Conservation (phyloP, 2,888 invertebrate genomes). For the Harpalus rufipes region DNA sequence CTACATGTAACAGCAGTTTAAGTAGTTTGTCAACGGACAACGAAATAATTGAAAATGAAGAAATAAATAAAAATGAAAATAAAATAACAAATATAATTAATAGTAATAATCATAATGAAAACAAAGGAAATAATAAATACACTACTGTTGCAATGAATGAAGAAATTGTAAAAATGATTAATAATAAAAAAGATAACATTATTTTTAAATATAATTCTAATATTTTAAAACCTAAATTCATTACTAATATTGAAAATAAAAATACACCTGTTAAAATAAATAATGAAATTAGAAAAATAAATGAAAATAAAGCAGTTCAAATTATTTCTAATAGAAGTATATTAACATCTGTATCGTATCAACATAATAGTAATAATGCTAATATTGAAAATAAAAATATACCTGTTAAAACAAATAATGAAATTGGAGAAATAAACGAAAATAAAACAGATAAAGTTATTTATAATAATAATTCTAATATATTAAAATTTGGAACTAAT, state of each 20-base stretch:
- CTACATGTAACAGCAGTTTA: slow-evolving; percentile 8
- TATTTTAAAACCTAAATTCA: not conserved
- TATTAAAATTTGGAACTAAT: not conserved
- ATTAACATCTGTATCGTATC: not conserved
- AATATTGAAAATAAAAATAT: slow-evolving; percentile 7
- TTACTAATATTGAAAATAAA: slow-evolving; percentile 1
- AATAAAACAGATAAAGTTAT: not conserved
- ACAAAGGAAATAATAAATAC: not conserved
- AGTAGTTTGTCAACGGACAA: slow-evolving; percentile 9
- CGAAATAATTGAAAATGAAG: not conserved
- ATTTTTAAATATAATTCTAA: not conserved
- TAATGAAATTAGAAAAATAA: not conserved
- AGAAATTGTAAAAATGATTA: not conserved
- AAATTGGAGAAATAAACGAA: not conserved
- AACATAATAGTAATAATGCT: not conserved
- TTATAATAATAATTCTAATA: not conserved
- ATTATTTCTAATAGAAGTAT: not conserved
- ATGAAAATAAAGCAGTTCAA: not conserved
- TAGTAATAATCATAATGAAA: not conserved
- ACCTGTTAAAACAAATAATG: not conserved
- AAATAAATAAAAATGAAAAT: slow-evolving; percentile 8
- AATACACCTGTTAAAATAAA: slow-evolving; percentile 6
- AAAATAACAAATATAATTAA: not conserved
- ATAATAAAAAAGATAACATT: too few relatives aligned
- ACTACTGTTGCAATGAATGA: not conserved